A percentile compares a stretch with the other conserved stretches of the same genome.
phyloP scores from a whole-genome alignment of 2,113 vertebrate species.

The Myotis lucifugus region DNA sequence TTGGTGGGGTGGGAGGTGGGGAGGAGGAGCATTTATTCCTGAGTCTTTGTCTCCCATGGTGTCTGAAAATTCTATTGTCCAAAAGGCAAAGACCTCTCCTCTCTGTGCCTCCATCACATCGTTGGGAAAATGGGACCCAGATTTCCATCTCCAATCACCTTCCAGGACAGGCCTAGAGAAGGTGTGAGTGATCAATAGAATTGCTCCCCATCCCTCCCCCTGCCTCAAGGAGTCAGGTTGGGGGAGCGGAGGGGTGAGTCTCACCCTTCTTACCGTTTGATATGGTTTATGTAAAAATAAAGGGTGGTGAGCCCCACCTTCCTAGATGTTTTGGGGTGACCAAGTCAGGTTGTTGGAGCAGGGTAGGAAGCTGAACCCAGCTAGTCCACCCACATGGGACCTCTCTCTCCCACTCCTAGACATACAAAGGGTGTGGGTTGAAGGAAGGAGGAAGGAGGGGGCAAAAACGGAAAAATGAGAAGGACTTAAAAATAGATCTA shows the following conservation, averaged over 20 bases:
- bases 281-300: not conserved
- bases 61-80: not conserved
- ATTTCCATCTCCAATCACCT: not conserved
- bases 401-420: not conserved
- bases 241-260: not conserved
- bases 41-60: not conserved
- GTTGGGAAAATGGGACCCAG: not conserved
- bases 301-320: not conserved
- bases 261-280: not conserved
- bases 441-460: conserved; percentile 59
- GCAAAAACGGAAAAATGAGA: not conserved
- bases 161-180: not conserved
- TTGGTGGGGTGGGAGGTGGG: not conserved
- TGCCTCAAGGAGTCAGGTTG: not conserved
- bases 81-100: not conserved
- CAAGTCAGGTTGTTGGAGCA: not conserved
- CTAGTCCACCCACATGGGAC: not conserved
- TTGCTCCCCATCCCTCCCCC: not conserved
- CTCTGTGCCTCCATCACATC: not conserved
- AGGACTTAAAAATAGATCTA: conserved; percentile 65
- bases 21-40: not conserved
- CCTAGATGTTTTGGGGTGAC: not conserved
- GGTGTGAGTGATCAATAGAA: not conserved
- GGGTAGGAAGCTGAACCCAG: not conserved
- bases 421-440: not conserved